These are phyloP conservation scores for Eclectus roratus DNA, from an alignment of 2,113 vertebrate genomes.

Conservation along the genomic window DNA sequence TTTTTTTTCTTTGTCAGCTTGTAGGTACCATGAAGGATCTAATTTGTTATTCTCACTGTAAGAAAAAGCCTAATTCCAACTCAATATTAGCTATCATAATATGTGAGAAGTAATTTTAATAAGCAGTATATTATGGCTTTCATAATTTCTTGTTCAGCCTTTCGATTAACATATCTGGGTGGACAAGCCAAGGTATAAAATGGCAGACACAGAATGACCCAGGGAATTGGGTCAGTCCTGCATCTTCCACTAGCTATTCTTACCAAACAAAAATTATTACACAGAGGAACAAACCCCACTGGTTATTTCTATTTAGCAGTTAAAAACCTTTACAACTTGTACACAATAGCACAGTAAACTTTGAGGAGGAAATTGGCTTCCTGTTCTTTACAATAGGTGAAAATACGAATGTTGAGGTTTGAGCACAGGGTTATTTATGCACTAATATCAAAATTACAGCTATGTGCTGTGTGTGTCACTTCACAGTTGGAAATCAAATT, in stretches of 20 bases:
- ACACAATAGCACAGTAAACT: not conserved
- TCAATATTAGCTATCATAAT: not conserved
- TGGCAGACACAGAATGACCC: not conserved
- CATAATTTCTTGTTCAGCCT: not conserved
- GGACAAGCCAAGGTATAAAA: not conserved
- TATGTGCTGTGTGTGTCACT: slow-evolving; percentile 62
- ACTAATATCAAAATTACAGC: slow-evolving; percentile 73
- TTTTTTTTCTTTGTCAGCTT: not conserved
- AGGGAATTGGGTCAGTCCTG: not conserved
- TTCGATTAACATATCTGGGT: not conserved
- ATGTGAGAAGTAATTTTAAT: not conserved
- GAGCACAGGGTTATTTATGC: slow-evolving; percentile 64
- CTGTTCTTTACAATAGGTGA: slow-evolving; percentile 55
- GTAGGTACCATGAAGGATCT: not conserved
- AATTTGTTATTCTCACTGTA: not conserved
- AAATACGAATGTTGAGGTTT: slow-evolving; percentile 58
- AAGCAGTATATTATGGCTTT: not conserved
- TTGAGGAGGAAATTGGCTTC: slow-evolving; percentile 48
- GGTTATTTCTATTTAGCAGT: slow-evolving; percentile 25
- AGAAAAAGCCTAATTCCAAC: not conserved
- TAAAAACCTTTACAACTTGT: slow-evolving; percentile 22
- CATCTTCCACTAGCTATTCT: not conserved
- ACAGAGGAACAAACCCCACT: not conserved
- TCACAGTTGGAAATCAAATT: slow-evolving; percentile 74
- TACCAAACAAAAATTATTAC: not conserved